Percentiles rank a stretch among this genome's conserved stretches.
These are phyloP conservation scores for Fukomys damarensis DNA, from an alignment of 2,113 vertebrate species.

Conservation along the genomic window DNA sequence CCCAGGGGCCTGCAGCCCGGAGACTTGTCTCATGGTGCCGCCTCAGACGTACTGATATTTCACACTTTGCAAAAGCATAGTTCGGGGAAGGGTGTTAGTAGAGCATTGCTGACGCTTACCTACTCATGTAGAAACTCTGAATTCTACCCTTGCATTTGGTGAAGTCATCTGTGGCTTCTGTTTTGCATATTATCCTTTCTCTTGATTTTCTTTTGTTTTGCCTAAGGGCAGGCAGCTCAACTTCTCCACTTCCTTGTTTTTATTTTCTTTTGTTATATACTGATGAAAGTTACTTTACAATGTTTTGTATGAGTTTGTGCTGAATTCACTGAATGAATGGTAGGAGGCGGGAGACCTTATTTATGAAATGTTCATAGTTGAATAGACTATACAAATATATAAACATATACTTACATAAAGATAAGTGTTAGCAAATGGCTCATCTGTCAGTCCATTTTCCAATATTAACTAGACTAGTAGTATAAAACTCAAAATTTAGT, in stretches of 20 bases:
- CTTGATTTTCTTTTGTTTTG: not conserved
- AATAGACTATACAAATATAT: not conserved
- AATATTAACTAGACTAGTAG: not conserved
- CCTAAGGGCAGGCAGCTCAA: not conserved
- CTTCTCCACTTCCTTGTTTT: not conserved
- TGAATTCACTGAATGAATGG: not conserved
- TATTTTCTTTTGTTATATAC: not conserved
- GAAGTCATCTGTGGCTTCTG: not conserved
- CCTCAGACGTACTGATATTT: not conserved
- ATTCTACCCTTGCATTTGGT: not conserved
- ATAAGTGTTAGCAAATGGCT: not conserved
- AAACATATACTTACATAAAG: not conserved
- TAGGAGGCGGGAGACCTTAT: not conserved
- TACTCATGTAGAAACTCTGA: not conserved
- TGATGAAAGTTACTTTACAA: not conserved
- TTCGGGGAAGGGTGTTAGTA: not conserved
- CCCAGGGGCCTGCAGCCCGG: not conserved
- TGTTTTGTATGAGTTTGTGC: not conserved
- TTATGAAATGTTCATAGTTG: not conserved
- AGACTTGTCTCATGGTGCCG: not conserved
- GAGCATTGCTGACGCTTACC: not conserved
- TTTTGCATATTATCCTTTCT: conserved; percentile 4
- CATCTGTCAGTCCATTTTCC: not conserved
- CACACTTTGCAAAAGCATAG: not conserved
- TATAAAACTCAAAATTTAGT: not conserved